phyloP scores from a whole-genome alignment of 2,888 invertebrate species.

The Drosophila histrio region DNA sequence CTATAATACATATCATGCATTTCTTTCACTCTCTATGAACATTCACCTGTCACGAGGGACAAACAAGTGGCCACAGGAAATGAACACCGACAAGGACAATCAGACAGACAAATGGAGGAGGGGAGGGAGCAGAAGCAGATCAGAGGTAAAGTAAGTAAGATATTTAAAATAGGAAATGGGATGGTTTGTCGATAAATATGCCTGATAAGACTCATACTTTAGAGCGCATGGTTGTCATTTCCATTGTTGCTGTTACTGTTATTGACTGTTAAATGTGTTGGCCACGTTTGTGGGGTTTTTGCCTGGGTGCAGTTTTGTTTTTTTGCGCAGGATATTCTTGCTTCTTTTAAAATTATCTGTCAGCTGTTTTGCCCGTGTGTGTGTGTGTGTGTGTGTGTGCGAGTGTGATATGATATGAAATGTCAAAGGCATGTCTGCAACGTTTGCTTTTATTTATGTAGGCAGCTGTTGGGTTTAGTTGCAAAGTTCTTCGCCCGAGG shows the following conservation, averaged over 20 bases:
- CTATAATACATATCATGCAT: slow-evolving; percentile 4
- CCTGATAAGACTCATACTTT: slow-evolving; percentile 38
- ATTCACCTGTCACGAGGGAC: slow-evolving; percentile 37
- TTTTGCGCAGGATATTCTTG: slow-evolving; percentile 33
- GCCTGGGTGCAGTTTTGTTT: slow-evolving; percentile 34
- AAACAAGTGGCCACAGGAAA: slow-evolving; percentile 33
- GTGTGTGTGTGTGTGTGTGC: slow-evolving; percentile 1
- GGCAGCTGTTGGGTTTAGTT: slow-evolving; percentile 66
- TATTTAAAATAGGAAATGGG: slow-evolving; percentile 41
- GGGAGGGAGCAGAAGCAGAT: neutral
- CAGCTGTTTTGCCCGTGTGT: slow-evolving; percentile 18
- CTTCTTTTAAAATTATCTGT: slow-evolving; percentile 44
- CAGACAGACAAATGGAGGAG: neutral
- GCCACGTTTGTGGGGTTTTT: neutral
- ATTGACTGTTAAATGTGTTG: slow-evolving; percentile 48
- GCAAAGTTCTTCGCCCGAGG: slow-evolving; percentile 30
- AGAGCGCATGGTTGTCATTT: slow-evolving; percentile 6
- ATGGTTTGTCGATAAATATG: slow-evolving; percentile 43
- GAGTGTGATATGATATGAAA: slow-evolving; percentile 60
- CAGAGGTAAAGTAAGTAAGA: slow-evolving; percentile 23
- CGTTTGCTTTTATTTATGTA: slow-evolving; percentile 63
- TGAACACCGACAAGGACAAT: slow-evolving; percentile 1
- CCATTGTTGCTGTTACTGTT: slow-evolving; percentile 8
- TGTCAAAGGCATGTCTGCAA: slow-evolving; percentile 74
- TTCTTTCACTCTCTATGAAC: neutral